Conservation (phyloP, 2,888 invertebrate genomes). For the Dryobota labecula region DNA sequence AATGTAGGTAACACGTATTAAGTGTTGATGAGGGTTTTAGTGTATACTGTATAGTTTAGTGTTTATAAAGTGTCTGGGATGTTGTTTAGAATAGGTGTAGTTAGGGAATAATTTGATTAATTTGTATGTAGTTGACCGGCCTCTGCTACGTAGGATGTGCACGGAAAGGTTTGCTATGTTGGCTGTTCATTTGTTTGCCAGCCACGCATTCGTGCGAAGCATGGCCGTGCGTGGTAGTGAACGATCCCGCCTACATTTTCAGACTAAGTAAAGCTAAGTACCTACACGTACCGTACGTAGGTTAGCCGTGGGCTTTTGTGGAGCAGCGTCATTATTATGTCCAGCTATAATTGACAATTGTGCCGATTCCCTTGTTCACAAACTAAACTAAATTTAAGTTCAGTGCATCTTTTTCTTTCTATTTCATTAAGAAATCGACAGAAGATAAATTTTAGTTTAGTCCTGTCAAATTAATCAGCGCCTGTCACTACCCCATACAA, state of each 20-base stretch:
- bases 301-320: background rate
- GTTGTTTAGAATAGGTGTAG: background rate
- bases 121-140: background rate
- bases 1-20: conserved; percentile 38
- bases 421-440: too few relatives aligned
- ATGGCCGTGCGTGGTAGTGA: background rate
- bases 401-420: too few relatives aligned
- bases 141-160: too few relatives aligned
- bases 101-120: background rate
- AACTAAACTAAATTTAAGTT: too few relatives aligned
- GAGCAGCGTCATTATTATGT: background rate
- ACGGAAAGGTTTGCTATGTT: too few relatives aligned
- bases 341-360: too few relatives aligned
- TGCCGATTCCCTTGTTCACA: too few relatives aligned
- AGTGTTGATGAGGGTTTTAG: conserved; percentile 43
- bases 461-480: too few relatives aligned
- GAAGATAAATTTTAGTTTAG: too few relatives aligned
- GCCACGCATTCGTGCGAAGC: background rate
- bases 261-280: too few relatives aligned
- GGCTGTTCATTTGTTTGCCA: background rate
- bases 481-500: too few relatives aligned
- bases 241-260: background rate
- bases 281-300: too few relatives aligned
- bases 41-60: conserved; percentile 4
- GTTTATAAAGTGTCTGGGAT: background rate